Percentiles rank a stretch among this genome's conserved stretches.
Conservation (phyloP, 2,888 invertebrate genomes). For the Ophion costatus region DNA sequence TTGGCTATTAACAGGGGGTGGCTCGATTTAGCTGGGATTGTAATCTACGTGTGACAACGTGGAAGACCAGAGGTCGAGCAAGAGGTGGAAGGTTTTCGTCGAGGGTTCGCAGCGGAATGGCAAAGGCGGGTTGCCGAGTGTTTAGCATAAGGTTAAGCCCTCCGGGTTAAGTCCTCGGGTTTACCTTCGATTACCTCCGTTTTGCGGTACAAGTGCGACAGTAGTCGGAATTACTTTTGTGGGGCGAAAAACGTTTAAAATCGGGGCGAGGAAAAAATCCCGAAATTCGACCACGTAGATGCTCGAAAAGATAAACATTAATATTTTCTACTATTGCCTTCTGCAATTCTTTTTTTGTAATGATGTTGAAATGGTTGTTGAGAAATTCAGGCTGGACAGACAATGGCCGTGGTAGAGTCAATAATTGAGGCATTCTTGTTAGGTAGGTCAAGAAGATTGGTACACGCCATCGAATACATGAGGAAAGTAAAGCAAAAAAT, state of each 20-base stretch:
- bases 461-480: background rate
- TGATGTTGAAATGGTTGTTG: too few species aligned
- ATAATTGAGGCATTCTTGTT: too few species aligned
- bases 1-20: conserved; percentile 73
- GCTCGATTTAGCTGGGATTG: conserved; percentile 80
- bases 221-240: conserved; percentile 39
- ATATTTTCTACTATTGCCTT: too few species aligned
- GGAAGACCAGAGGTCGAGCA: conserved; percentile 33
- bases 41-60: conserved; percentile 73
- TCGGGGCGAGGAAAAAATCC: background rate
- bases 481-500: background rate
- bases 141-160: conserved; percentile 81
- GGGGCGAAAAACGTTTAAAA: too few species aligned
- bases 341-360: too few species aligned
- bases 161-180: conserved; percentile 77
- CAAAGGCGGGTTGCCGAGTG: conserved; percentile 77
- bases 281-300: too few species aligned
- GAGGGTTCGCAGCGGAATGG: conserved; percentile 71
- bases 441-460: background rate
- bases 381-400: too few species aligned
- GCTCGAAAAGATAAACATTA: background rate
- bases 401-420: too few species aligned
- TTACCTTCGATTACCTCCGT: conserved; percentile 79
- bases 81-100: conserved; percentile 62
- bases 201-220: conserved; percentile 71